These are phyloP conservation scores for Chromobotia macracanthus DNA, from an alignment of 2,797 vertebrate genomes.

Conservation along the genomic window DNA sequence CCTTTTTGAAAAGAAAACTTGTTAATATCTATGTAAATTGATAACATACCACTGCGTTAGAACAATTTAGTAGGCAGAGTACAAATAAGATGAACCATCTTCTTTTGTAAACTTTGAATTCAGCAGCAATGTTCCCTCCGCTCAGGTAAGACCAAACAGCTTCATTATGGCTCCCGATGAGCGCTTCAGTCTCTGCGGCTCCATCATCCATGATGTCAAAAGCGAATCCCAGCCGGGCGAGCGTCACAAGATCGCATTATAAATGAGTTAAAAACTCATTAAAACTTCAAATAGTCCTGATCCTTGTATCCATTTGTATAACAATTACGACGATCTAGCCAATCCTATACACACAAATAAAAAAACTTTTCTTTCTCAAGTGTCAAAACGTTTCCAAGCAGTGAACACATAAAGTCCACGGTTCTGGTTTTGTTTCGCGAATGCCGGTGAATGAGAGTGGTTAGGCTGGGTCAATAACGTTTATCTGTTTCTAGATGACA, in stretches of 20 bases:
- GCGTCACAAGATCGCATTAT: background rate
- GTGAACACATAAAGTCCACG: too few relatives aligned
- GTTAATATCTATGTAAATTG: background rate
- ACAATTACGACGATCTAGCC: background rate
- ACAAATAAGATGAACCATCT: slow-evolving; percentile 85
- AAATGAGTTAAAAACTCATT: background rate
- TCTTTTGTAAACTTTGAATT: slow-evolving; percentile 76
- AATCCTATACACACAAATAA: background rate
- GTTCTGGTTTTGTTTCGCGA: background rate
- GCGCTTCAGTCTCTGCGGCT: background rate
- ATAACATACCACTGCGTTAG: slow-evolving; percentile 83
- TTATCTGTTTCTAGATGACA: background rate
- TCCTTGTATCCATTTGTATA: background rate
- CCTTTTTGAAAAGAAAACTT: background rate
- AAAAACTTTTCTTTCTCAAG: background rate
- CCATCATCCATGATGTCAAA: slow-evolving; percentile 37
- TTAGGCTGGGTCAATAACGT: background rate
- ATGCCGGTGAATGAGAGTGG: slow-evolving; percentile 15
- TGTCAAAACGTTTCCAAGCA: background rate
- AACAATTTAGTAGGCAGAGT: slow-evolving; percentile 85
- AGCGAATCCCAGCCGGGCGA: background rate
- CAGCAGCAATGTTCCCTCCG: background rate
- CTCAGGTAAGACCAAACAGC: background rate
- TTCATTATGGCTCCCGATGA: background rate
- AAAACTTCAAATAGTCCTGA: background rate